Evolutionary conservation across 2,888 invertebrate species (phyloP).

Genomic region (Cacoxenus indagator): DNA sequence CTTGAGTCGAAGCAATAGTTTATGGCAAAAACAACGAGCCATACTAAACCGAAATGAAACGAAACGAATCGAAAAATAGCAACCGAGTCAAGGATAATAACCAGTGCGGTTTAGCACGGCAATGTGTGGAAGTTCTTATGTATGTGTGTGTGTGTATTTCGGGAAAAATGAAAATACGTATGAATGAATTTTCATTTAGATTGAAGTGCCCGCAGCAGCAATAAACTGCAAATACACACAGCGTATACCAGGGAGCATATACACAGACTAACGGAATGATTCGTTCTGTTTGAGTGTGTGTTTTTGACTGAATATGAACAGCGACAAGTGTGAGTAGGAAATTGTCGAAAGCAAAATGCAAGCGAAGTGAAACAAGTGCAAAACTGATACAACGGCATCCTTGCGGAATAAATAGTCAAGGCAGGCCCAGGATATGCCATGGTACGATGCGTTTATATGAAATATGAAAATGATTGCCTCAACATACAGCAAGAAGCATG

Average conservation of each 20-base stretch:
- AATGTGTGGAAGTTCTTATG: background rate
- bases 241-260: background rate
- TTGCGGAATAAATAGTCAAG: slow-evolving; percentile 18
- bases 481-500: no score
- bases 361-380: background rate
- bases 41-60: background rate
- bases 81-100: background rate
- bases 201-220: slow-evolving; percentile 45
- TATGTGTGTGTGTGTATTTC: background rate
- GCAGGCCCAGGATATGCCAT: slow-evolving; percentile 4
- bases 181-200: slow-evolving; percentile 45
- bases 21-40: slow-evolving; percentile 1
- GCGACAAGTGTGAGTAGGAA: background rate
- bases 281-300: background rate
- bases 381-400: slow-evolving; percentile 17
- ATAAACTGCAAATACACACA: slow-evolving; percentile 40
- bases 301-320: slow-evolving; percentile 12
- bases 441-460: slow-evolving; percentile 16
- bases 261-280: background rate
- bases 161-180: slow-evolving; percentile 9
- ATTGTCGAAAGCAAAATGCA: background rate
- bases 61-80: background rate
- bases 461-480: slow-evolving; percentile 45
- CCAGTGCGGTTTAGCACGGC: background rate
- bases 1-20: background rate